Evolutionary conservation across 30 jellyfish, hydroid and myxozoan species (phyloP).

Genomic region (Pelagia noctiluca): DNA sequence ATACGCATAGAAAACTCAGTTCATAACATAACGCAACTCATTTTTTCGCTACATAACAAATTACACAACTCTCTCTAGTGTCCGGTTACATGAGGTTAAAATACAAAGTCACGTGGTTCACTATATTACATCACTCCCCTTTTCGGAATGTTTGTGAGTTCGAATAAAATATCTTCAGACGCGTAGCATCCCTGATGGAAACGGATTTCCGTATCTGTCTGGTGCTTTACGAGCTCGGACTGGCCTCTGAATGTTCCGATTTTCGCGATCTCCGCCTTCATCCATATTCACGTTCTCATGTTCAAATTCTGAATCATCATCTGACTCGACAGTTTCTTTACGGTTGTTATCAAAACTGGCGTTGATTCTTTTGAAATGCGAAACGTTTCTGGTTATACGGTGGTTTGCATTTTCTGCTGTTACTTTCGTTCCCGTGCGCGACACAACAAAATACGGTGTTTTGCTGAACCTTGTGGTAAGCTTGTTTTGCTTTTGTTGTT

Average conservation of each 20-base stretch:
- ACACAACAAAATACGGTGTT: constrained; percentile 22
- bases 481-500: background rate
- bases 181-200: background rate
- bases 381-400: constrained; percentile 12
- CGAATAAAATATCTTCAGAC: too few species aligned
- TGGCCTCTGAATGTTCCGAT: too few species aligned
- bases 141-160: background rate
- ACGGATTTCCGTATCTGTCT: background rate
- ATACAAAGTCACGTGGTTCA: too few species aligned
- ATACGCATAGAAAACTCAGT: too few species aligned
- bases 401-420: constrained; percentile 20
- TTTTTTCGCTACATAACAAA: too few species aligned
- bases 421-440: constrained; percentile 14
- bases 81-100: too few species aligned
- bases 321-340: too few species aligned
- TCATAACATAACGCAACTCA: too few species aligned
- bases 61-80: too few species aligned
- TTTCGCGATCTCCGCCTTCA: too few species aligned
- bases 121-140: constrained; percentile 27
- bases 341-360: too few species aligned
- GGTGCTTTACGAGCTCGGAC: constrained; percentile 12
- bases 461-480: constrained; percentile 4
- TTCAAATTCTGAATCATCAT: constrained; percentile 8
- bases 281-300: too few species aligned
- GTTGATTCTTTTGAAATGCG: constrained; percentile 28